Evolutionary conservation across 2,888 invertebrate species (phyloP).

Genomic region (Diarsia mendica): DNA sequence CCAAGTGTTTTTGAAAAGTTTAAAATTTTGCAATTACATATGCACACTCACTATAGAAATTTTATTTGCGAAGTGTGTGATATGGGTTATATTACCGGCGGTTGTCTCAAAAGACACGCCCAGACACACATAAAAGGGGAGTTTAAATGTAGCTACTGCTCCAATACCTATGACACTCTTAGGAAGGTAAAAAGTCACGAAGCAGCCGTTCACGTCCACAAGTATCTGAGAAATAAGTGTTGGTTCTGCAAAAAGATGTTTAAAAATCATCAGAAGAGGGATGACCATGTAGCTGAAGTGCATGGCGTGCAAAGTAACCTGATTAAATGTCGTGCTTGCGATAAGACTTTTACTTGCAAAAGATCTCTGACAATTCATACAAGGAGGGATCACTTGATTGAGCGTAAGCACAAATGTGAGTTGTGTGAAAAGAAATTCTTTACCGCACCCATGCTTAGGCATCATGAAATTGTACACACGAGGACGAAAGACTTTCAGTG

Average conservation of each 20-base stretch:
- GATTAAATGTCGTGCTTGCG: constrained; percentile 15
- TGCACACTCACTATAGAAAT: constrained; percentile 78
- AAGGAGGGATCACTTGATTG: constrained; percentile 10
- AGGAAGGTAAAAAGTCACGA: constrained; percentile 79
- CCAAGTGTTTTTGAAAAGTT: constrained; percentile 71
- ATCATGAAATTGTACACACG: constrained; percentile 17
- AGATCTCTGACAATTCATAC: constrained; percentile 4
- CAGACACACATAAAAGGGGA: constrained; percentile 51
- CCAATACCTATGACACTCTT: constrained; percentile 78
- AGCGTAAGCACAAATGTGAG: constrained; percentile 11
- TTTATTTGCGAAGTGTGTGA: constrained; percentile 75
- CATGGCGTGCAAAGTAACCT: constrained; percentile 7
- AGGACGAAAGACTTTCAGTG: constrained; percentile 8
- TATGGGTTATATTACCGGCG: constrained; percentile 44
- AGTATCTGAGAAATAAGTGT: constrained; percentile 17
- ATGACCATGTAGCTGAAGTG: neutral
- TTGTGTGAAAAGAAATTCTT: constrained; percentile 15
- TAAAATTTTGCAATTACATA: constrained; percentile 75
- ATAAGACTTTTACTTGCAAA: constrained; percentile 7
- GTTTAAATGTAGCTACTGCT: constrained; percentile 77
- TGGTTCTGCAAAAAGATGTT: constrained; percentile 3
- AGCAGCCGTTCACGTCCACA: constrained; percentile 60
- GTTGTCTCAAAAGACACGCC: neutral
- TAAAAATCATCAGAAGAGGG: constrained; percentile 9
- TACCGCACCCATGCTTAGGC: neutral